phyloP scores from a whole-genome alignment of 92 coral and sea anemone genomes.

The Zoanthus sansibaricus region DNA sequence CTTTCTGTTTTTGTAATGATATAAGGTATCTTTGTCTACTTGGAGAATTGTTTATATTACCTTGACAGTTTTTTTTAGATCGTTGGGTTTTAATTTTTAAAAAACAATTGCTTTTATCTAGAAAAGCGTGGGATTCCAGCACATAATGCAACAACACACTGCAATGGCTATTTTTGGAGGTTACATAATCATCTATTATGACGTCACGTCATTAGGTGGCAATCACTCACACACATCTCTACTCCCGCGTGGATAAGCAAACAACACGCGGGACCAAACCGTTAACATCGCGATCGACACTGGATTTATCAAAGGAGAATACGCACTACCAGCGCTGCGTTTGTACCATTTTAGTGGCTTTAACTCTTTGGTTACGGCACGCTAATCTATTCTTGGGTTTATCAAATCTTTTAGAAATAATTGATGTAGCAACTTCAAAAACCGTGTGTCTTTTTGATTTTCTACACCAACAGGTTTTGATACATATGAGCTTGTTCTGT shows the following conservation, averaged over 20 bases:
- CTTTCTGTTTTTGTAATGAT: background rate
- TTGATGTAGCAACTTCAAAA: too few relatives aligned
- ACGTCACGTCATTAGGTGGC: constrained; percentile 17
- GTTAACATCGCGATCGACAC: too few relatives aligned
- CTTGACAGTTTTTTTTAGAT: background rate
- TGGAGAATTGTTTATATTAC: background rate
- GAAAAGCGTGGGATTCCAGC: constrained; percentile 46
- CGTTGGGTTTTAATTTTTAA: background rate
- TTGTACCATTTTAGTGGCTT: too few relatives aligned
- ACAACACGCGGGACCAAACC: background rate
- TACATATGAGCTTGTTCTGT: too few relatives aligned
- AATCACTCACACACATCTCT: background rate
- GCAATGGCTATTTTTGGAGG: background rate
- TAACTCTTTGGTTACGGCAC: too few relatives aligned
- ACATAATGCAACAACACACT: background rate
- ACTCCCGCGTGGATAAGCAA: background rate
- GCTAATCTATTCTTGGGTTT: too few relatives aligned
- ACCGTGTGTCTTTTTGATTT: too few relatives aligned
- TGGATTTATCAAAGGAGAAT: too few relatives aligned
- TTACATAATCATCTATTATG: constrained; percentile 30
- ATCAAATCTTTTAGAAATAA: too few relatives aligned
- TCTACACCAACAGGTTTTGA: too few relatives aligned
- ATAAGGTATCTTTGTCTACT: background rate
- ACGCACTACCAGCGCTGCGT: too few relatives aligned
- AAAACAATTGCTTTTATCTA: background rate